Evolutionary conservation across 2,113 vertebrate species (phyloP), one percentile per base, ranked within the genome.

Genomic region (Oceanodroma tethys): DNA sequence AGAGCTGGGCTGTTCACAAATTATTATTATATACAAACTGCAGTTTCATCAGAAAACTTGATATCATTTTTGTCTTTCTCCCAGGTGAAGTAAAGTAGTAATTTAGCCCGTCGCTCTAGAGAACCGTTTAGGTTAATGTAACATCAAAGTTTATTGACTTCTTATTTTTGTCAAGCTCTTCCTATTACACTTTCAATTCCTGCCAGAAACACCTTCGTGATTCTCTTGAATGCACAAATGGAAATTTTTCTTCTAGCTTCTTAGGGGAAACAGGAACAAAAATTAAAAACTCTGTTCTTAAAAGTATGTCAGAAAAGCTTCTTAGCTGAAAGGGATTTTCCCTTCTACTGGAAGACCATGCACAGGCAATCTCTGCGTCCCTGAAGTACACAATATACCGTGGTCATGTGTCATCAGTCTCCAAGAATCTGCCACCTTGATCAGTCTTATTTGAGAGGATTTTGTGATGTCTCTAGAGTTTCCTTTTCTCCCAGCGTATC

Each of bases 51-150:
- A 62, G 16, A 22, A 47, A 84, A 47, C 21, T 62, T 34, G 86
- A 52, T 86, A 59, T 59, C 32, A 29, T 20, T 81, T 96, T 91
- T 94, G n/a, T 27, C 62, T 95, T 93, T 91, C 62, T 97, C 76
- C 91, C 42, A 58, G 36, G 83, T 93, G 94, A 82, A 84, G 66
- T 58, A 96, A 93, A 87, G 90, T 86, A 45, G 66, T 27, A n/a
- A 90, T 88, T 26, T 27, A 92, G 27, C 60, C 90, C 32, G 4
- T 90, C 89, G 73, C 93, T 93, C 86, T 90, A 81, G 58, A 96
- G 73, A 93, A 95, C 79, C 82, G 76, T 92, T 96, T 95, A 95
- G 95, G 86, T 97, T 79, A 66, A 10, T 38, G 3, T 60, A 36
- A 29, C 18, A 55, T 21, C 40, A 91, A 50, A 52, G 27, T 62